phyloP scores from a whole-genome alignment of 2,113 vertebrate genomes.

The Canis aureus region DNA sequence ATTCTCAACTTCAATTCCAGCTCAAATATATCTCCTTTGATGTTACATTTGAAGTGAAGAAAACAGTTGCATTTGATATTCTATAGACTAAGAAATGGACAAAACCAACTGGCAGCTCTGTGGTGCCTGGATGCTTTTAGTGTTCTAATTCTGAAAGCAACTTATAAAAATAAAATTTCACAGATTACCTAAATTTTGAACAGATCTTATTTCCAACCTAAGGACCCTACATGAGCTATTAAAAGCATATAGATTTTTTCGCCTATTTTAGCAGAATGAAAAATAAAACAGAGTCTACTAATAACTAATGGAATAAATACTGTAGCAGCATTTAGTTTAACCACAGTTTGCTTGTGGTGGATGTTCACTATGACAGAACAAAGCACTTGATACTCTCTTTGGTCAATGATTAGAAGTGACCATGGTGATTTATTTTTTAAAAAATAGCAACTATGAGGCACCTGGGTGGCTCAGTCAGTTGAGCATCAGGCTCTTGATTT shows the following conservation, averaged over 20 bases:
- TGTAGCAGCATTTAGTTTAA: background rate
- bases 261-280: background rate
- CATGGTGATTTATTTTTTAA: background rate
- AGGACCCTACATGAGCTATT: background rate
- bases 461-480: background rate
- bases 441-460: background rate
- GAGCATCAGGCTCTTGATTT: background rate
- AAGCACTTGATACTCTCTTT: background rate
- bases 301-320: background rate
- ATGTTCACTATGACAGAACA: background rate
- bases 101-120: background rate
- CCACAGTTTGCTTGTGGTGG: background rate
- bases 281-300: background rate
- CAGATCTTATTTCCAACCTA: background rate
- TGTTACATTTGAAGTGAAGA: background rate
- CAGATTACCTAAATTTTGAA: constrained; percentile 3
- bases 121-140: background rate
- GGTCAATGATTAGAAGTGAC: constrained; percentile 17
- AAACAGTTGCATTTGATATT: background rate
- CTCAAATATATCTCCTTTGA: background rate
- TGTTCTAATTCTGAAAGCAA: constrained; percentile 14
- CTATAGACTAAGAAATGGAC: constrained; percentile 22
- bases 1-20: background rate
- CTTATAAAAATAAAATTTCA: constrained; percentile 58
- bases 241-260: background rate